Conservation (phyloP, 2,888 invertebrate genomes). For the Epirrhoe tristata region DNA sequence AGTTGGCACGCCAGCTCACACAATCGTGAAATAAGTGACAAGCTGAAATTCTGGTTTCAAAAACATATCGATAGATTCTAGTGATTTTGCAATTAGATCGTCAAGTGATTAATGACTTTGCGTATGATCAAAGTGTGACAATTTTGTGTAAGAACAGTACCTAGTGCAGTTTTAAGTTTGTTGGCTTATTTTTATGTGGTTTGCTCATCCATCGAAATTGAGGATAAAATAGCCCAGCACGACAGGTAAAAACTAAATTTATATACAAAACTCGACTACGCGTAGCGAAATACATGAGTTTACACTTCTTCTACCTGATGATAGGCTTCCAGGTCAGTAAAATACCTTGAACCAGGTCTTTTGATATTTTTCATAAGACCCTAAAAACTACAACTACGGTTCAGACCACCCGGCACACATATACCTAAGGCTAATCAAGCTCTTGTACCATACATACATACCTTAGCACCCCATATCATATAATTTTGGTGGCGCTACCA, state of each 20-base stretch:
- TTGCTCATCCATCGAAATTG: conserved; percentile 59
- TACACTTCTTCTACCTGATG: too few relatives aligned
- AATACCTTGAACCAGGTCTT: too few relatives aligned
- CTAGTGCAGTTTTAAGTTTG: conserved; percentile 33
- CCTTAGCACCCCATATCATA: too few relatives aligned
- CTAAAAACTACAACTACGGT: too few relatives aligned
- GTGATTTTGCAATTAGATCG: conserved; percentile 20
- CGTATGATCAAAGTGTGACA: conserved; percentile 31
- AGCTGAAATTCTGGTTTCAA: conserved; percentile 48
- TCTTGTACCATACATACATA: too few relatives aligned
- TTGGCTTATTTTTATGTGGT: conserved; percentile 29
- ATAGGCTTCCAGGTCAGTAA: too few relatives aligned
- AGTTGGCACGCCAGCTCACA: conserved; percentile 76
- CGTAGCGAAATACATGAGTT: too few relatives aligned
- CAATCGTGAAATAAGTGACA: conserved; percentile 71
- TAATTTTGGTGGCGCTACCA: too few relatives aligned
- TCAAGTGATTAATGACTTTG: conserved; percentile 28
- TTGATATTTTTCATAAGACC: too few relatives aligned
- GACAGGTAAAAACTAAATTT: conserved; percentile 56
- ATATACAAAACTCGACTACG: not conserved
- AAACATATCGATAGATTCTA: conserved; percentile 17
- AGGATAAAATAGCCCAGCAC: conserved; percentile 60
- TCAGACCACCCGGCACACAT: too few relatives aligned
- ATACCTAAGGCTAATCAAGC: too few relatives aligned
- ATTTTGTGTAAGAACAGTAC: conserved; percentile 27